These are phyloP conservation scores for Lysandra coridon DNA, from an alignment of 2,888 invertebrate genomes.

Conservation along the genomic window DNA sequence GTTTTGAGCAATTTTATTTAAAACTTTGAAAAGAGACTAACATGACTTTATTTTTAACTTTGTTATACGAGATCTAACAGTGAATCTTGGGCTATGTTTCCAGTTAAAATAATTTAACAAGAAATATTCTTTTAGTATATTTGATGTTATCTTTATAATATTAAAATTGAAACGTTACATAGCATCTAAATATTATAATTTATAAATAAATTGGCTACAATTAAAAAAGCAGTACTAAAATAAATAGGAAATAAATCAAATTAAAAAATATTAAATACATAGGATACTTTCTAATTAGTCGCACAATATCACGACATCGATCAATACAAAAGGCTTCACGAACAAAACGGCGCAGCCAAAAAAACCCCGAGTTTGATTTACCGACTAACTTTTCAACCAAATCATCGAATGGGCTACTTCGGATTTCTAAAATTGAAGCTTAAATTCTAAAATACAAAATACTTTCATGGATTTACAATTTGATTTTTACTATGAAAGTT, in stretches of 20 bases:
- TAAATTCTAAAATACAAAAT: neutral
- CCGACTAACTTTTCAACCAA: conserved; percentile 7
- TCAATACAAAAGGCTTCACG: neutral
- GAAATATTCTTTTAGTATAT: too few relatives aligned
- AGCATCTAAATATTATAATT: too few relatives aligned
- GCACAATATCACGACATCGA: neutral
- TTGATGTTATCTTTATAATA: too few relatives aligned
- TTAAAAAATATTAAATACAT: neutral
- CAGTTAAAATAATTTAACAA: too few relatives aligned
- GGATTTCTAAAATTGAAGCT: neutral
- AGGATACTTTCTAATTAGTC: neutral
- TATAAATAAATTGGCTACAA: too few relatives aligned
- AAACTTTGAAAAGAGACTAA: neutral
- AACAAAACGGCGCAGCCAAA: conserved; percentile 6
- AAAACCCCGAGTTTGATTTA: neutral
- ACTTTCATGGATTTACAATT: neutral
- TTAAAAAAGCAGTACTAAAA: too few relatives aligned
- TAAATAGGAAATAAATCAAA: neutral
- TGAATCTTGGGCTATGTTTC: neutral
- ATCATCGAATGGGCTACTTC: neutral
- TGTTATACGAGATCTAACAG: neutral
- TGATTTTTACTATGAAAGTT: neutral
- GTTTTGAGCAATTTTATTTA: neutral
- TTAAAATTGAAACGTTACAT: too few relatives aligned
- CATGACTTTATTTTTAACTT: neutral